Base-by-base conservation (phyloP, 2,888 invertebrate genomes). In the Drosophila algonquin region DNA sequence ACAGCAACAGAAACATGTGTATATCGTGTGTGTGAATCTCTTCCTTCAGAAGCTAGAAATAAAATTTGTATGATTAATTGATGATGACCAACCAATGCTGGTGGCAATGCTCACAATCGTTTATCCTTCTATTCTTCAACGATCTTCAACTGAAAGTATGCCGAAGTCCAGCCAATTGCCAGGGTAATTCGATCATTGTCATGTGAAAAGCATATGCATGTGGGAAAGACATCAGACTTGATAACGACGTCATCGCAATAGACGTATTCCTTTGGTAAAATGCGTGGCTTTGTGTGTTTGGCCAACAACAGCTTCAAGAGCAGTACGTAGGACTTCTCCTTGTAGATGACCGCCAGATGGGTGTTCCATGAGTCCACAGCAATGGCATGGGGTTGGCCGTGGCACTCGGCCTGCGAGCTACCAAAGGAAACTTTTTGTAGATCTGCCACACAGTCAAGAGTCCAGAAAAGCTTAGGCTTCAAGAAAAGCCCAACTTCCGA, bases 281-380 rank as follows among this genome's bases (percentile, higher is more conserved):
- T 14, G 7, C 8, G 7, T 4, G 54, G 14, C 0, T 44, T 12
- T 9, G 32, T 16, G 0, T 3, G 5, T 6, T 3, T 32, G 1
- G n/a, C 0, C 1, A 8, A 1, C 3, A 2, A 1, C 12, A 75
- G 9, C 12, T 56, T 8, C 12, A 63, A 67, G 18, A 80, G 27
- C 16, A 80, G 21, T 0, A 80, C 65, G 47, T 53, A 80, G 1
- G 77, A 47, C 0, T 48, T 55, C 1, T 18, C 5, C 14, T 63
- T 56, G 35, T 80, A 77, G 14, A 71, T 47, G 27, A 75, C 27
- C 0, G 83, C 75, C 35, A 80, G 35, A 27, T 62, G 65, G 1
- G 56, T 2, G 7, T 64, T 59, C 3, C 52, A 2, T 0, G 73
- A 71, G 45, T 82, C 80, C 32, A 77, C 52, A 8, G 64, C 56